phyloP scores from a whole-genome alignment of 2,888 invertebrate genomes.

The Pristionchus arcanus region DNA sequence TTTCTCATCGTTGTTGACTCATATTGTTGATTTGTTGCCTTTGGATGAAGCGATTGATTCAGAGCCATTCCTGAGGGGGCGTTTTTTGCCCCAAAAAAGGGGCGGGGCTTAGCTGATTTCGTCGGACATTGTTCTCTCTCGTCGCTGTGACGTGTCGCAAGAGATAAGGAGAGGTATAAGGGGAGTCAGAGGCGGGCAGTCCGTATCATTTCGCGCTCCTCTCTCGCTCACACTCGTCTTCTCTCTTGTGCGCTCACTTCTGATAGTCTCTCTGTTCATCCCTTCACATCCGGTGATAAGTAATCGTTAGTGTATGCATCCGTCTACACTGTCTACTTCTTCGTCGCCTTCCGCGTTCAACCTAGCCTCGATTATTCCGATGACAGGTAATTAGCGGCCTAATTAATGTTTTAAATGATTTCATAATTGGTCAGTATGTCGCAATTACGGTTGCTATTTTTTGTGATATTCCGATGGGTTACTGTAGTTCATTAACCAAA shows the following conservation, averaged over 20 bases:
- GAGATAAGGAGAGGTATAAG: conserved; percentile 14
- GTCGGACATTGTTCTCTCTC: conserved; percentile 15
- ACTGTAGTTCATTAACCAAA: too few species aligned
- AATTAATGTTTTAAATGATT: too few species aligned
- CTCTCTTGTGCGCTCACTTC: background rate
- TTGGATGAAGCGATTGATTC: conserved; percentile 42
- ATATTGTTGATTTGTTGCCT: conserved; percentile 51
- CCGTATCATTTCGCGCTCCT: conserved; percentile 42
- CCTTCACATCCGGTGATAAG: background rate
- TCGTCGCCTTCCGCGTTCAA: background rate
- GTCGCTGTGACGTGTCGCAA: conserved; percentile 4
- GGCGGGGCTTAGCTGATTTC: conserved; percentile 27
- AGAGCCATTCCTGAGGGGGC: conserved; percentile 19
- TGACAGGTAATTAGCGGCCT: background rate
- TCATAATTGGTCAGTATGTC: too few species aligned
- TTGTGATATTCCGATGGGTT: too few species aligned
- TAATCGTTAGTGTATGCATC: background rate
- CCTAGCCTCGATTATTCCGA: background rate
- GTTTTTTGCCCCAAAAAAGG: background rate
- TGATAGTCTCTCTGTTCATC: background rate
- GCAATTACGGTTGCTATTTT: too few species aligned
- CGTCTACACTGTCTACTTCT: background rate
- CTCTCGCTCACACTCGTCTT: background rate
- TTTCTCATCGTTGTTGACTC: conserved; percentile 30
- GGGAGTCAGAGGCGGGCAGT: background rate